Evolutionary conservation across 2,797 vertebrate genomes (phyloP), one percentile per base, ranked within the genome.

Genomic region (Brachyrhaphis roseni): DNA sequence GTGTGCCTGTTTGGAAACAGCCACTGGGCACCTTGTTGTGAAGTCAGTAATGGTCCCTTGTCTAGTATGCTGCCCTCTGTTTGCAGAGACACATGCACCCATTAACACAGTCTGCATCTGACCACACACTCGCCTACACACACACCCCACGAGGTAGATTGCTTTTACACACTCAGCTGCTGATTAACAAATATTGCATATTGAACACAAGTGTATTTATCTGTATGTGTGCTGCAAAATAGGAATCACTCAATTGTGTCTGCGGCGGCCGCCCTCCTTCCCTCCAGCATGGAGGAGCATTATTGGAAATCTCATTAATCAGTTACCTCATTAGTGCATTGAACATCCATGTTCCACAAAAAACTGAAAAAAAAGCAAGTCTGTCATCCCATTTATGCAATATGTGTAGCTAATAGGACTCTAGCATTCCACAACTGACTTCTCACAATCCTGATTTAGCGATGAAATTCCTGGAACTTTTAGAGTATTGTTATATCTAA

Each of bases 281-380:
- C 92, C 91, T 89, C 83, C 23, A 77, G 90, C 85, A 78, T 64
- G 51, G 70, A 68, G 70, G 78, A 72, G 88, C 78, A 87, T 93
- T 90, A 94, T 92, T 93, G 92, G 90, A 92, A 91, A 92, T 85
- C 88, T 90, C 70, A 46, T 92, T 89, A 92, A 87, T 91, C 90
- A 88, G 87, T 92, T 94, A 92, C 77, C 91, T 93, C 88, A 90
- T 93, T 90, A 90, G 83, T 55, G 55, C 72, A 55, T 85, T 76
- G 80, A 84, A 85, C 75, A 79, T 70, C 75, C 28, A 28, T 43
- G 79, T 78, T 81, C 74, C 46, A 26, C 75, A 39, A 3, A 26
- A 70, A 43, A 45, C 5, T 80, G 77, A 43, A 26, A 82, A 78
- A 82, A 76, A 82, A 43, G 70, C 34, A 45, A 77, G 84, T 76